Evolutionary conservation across 2,797 vertebrate genomes (phyloP).

Genomic region (Peromyscus melanophrys): DNA sequence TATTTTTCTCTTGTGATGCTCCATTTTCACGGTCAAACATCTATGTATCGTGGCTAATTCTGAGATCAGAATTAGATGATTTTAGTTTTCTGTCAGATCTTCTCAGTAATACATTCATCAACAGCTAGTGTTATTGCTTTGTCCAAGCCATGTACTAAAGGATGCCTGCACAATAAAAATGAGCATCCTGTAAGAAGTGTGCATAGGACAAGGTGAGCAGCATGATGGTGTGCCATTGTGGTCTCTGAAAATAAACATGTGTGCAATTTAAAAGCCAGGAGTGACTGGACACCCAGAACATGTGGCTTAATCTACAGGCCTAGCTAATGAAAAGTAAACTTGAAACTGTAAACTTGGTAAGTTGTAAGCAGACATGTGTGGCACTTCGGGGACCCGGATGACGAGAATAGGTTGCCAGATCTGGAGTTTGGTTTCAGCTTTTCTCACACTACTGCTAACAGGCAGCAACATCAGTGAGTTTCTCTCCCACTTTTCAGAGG

Average conservation of each 20-base stretch:
- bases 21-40: not conserved
- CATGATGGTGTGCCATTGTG: rapidly evolving
- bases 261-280: not conserved
- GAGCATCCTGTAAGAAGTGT: not conserved
- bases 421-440: not conserved
- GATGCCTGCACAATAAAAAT: not conserved
- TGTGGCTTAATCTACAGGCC: not conserved
- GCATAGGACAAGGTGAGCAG: not conserved
- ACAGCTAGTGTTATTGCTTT: not conserved
- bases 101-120: not conserved
- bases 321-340: not conserved
- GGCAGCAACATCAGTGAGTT: not conserved
- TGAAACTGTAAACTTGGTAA: not conserved
- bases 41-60: not conserved
- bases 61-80: slow-evolving; percentile 45
- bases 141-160: not conserved
- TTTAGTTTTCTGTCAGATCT: not conserved
- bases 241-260: not conserved
- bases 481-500: not conserved
- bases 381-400: not conserved
- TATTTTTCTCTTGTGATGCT: not conserved
- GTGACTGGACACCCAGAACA: not conserved
- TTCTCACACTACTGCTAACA: not conserved
- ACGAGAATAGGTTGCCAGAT: not conserved
- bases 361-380: not conserved